Evolutionary conservation across 2,888 invertebrate genomes (phyloP), one percentile per base, ranked within the genome.

Genomic region (Phortica magna): DNA sequence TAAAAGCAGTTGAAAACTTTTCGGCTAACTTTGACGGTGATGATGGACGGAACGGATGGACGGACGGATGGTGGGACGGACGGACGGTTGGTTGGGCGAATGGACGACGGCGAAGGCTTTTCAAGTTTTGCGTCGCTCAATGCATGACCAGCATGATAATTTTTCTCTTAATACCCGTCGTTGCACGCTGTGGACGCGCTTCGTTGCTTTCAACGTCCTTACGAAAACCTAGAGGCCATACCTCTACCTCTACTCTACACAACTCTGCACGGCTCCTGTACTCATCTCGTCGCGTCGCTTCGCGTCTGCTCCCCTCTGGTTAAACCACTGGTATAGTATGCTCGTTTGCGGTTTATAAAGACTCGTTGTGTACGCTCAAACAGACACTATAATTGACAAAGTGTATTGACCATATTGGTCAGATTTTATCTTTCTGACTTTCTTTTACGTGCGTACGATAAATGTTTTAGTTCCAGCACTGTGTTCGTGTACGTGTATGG

Each of bases 351-450:
- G n/a, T 55, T 73, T n/a, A 76, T 70, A 68, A 19, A 9, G 78
- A 84, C 88, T 87, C 87, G 86, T 87, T 88, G 83, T 85, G 88
- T 84, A 88, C 88, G 89, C 85, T 85, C 85, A 85, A 85, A 88
- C 88, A 88, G 89, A 87, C 89, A 85, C 89, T 86, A 89, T 85
- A 85, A 85, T 88, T 85, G 89, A 84, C 88, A 89, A 84, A 88
- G 88, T 84, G 86, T 72, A 77, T 53, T 12, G 67, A 67, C 12
- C 48, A 19, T 17, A 78, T 77, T 82, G 75, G 73, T 77, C 77
- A 39, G 41, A 48, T 73, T 53, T 57, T 48, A 48, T 48, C 41
- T 74, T 74, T 64, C 76, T 39, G 61, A 84, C 80, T 87, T 84
- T 82, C 82, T 82, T 78, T 83, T 76, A 81, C 75, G 75, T 65